Conservation (phyloP, 2,888 invertebrate species). For the Drosophila testacea region DNA sequence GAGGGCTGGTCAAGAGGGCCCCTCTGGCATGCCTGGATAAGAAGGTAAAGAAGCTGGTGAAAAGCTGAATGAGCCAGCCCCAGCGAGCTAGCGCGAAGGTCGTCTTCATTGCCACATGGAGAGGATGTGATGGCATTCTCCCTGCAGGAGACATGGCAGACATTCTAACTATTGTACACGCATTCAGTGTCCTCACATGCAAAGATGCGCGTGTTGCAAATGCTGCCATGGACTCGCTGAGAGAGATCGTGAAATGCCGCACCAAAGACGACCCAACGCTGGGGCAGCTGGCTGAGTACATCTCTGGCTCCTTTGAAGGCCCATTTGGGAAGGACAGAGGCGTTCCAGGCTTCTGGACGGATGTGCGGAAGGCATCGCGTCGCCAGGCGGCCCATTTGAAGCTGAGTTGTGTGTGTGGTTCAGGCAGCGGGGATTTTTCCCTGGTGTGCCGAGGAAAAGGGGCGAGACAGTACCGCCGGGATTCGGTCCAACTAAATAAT, state of each 20-base stretch:
- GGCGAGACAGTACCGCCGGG: too few relatives aligned
- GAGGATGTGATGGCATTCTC: neutral
- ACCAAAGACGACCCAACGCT: neutral
- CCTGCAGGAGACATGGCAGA: neutral
- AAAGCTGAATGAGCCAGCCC: conserved; percentile 3
- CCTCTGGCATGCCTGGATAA: neutral
- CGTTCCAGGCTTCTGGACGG: conserved; percentile 8
- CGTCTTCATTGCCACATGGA: neutral
- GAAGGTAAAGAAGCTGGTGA: neutral
- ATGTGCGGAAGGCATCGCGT: conserved; percentile 2
- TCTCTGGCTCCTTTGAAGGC: neutral
- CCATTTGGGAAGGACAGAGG: neutral
- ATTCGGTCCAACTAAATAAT: too few relatives aligned
- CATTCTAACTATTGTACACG: neutral
- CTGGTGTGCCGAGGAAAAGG: conserved; percentile 2
- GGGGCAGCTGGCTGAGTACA: neutral
- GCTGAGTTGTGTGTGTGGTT: neutral
- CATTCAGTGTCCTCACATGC: neutral
- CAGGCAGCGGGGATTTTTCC: neutral
- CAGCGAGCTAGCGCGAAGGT: neutral
- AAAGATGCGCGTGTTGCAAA: neutral
- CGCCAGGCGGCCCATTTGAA: neutral
- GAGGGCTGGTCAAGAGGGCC: neutral
- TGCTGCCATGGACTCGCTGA: neutral
- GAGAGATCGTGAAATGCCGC: neutral